These are phyloP conservation scores for Rhea americana DNA, from an alignment of 2,113 vertebrate species.

Conservation along the genomic window DNA sequence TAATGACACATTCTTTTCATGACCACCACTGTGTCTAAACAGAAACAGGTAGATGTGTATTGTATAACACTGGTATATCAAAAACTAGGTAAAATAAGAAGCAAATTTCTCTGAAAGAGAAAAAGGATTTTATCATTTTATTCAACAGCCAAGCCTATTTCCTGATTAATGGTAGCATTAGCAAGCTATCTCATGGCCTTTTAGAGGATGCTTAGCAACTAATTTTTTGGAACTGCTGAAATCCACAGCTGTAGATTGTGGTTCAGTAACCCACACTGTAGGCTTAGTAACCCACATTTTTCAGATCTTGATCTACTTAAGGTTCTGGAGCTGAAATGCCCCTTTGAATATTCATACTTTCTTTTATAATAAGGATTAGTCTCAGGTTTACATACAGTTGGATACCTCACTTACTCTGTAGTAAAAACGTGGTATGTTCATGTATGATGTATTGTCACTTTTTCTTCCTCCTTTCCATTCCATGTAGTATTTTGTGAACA, in stretches of 20 bases:
- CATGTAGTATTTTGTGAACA: slow-evolving; percentile 92
- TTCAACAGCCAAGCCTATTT: not conserved
- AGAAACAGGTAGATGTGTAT: rapidly evolving
- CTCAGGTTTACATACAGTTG: not conserved
- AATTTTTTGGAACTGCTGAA: not conserved
- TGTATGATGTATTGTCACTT: slow-evolving; percentile 77
- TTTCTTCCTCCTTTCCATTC: slow-evolving; percentile 90
- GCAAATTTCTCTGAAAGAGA: not conserved
- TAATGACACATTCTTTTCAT: not conserved
- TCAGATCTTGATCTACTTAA: not conserved
- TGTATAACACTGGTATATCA: rapidly evolving
- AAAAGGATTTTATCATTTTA: not conserved
- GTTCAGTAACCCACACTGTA: not conserved
- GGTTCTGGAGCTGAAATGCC: not conserved
- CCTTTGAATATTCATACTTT: not conserved
- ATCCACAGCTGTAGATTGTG: not conserved
- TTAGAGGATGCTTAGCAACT: not conserved
- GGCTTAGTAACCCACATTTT: not conserved
- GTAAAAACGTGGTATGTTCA: slow-evolving; percentile 93
- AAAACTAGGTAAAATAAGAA: not conserved
- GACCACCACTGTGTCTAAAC: rapidly evolving
- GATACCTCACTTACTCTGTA: slow-evolving; percentile 84
- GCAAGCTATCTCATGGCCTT: not conserved
- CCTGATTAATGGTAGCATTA: not conserved
- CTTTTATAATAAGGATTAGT: rapidly evolving